phyloP scores from a whole-genome alignment of 2,113 vertebrate genomes.

The Hirundichthys speculiger region DNA sequence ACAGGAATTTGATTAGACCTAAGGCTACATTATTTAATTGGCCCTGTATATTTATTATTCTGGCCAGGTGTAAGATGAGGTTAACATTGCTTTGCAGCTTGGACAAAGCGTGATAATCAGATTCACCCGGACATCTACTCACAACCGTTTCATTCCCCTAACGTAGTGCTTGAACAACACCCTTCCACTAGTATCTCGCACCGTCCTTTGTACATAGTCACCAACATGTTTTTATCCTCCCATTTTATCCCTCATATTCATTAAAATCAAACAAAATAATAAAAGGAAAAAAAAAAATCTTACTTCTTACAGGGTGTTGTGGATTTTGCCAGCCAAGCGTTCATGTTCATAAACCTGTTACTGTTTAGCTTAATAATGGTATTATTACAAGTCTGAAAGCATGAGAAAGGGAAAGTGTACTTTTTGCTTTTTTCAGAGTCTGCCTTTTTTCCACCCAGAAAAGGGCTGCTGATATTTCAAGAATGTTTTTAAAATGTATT shows the following conservation, averaged over 20 bases:
- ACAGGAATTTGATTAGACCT: too few species aligned
- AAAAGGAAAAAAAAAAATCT: constrained; percentile 21
- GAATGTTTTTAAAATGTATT: constrained; percentile 80
- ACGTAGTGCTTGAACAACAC: constrained; percentile 28
- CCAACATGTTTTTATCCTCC: constrained; percentile 68
- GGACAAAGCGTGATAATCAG: constrained; percentile 43
- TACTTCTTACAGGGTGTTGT: constrained; percentile 58
- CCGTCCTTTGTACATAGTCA: constrained; percentile 69
- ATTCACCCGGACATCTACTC: constrained; percentile 28
- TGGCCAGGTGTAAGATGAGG: neutral
- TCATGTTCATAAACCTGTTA: constrained; percentile 52
- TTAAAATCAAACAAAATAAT: constrained; percentile 48
- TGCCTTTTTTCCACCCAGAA: constrained; percentile 71
- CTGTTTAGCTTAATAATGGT: constrained; percentile 35
- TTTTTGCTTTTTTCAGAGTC: constrained; percentile 62
- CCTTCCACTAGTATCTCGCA: constrained; percentile 46
- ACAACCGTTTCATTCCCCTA: constrained; percentile 31
- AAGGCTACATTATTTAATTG: too few species aligned
- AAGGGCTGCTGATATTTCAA: constrained; percentile 78
- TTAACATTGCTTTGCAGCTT: constrained; percentile 44
- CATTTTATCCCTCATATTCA: constrained; percentile 24
- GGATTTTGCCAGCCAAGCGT: constrained; percentile 63
- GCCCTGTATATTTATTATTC: too few species aligned
- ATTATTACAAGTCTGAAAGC: constrained; percentile 46
- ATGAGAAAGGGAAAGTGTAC: constrained; percentile 44